Evolutionary conservation across 92 coral and sea anemone genomes (phyloP), one percentile per base, ranked within the genome.

Genomic region (Blastomussa wellsi): DNA sequence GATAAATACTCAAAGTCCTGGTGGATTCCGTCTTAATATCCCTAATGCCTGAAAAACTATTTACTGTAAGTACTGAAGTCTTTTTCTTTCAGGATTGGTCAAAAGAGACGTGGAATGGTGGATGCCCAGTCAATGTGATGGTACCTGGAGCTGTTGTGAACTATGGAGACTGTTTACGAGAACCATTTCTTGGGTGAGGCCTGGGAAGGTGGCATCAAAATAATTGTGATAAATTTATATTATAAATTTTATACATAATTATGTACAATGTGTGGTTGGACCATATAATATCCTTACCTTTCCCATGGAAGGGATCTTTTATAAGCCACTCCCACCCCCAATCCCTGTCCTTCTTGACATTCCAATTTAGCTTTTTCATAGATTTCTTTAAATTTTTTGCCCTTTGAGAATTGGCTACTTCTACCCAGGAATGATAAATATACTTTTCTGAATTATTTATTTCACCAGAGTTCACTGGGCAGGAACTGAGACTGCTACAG

Each of bases 41-140:
- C n/a, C n/a, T n/a, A n/a, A n/a, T n/a, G n/a, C n/a, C n/a, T 3
- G 11, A 44, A 13, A 44, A 44, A 44, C 49, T 41, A 41, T 41
- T n/a, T n/a, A n/a, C n/a, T n/a, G n/a, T n/a, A 4, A 53, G 19
- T 0, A 17, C 26, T 53, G 60, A 1, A 17, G 20, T 47, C 7
- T 19, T 26, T 85, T 44, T 8, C 72, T n/a, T 42, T 20, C 72
- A 96, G 99, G 99, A 96, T 67, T 96, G 99, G 99, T 91, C 96
- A 29, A 74, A 90, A 42, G 98, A 93, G 66, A 85, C 83, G 19
- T 96, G 99, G 99, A 94, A 90, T 88, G 99, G 99, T 17, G 98
- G 99, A 17, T 96, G 99, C 66, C 99, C 99, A 16, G 98, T 94
- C 28, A 92, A 93, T 81, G 88, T 96, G 36, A 96, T 94, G 93